Evolutionary conservation across 2,113 vertebrate species (phyloP), one percentile per base, ranked within the genome.

Genomic region (Danionella cerebrum): DNA sequence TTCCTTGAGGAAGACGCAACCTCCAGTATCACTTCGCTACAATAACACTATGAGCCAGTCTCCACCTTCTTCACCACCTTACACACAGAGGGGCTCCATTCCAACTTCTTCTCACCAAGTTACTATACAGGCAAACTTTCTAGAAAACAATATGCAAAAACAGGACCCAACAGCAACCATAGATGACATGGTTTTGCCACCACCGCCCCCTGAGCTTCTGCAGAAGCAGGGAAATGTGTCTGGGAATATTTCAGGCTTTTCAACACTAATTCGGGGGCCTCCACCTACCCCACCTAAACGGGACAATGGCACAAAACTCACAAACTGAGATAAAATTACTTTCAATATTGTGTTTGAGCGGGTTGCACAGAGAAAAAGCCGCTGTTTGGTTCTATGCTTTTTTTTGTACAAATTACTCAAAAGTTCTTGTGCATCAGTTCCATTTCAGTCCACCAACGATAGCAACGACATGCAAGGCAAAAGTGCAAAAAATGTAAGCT

Each of bases 111-210:
- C 95, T 2, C 94, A 95, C 12, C 96, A 97, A 70, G 84, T 93
- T 51, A 81, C 89, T 85, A 89, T 92, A 55, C 94, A 94, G 82
- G 94, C 94, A 1, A 94, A 92, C 5, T 99, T 99, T 83, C 79
- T 99, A 77, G 93, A 93, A 0, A 88, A 93, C 84, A 87, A 92
- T 90, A 99, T 95, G 4, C 88, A 98, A 77, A 94, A 93, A 62
- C 87, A 94, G 2, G 93, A 96, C 62, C 88, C 89, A 52, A 88
- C 86, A 0, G 80, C 89, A 73, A 93, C 93, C 16, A 92, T 95
- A 94, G 96, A 98, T 8, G 96, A 97, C 75, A 93, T 94, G 96
- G 93, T 85, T 0, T 78, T 97, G 76, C 95, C 94, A 55, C 95
- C 96, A 0, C 92, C 96, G 0, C 96, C 96, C 0, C 94, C 95